Evolutionary conservation across 2,797 vertebrate genomes (phyloP).

Genomic region (Helicolenus hilgendorfi): DNA sequence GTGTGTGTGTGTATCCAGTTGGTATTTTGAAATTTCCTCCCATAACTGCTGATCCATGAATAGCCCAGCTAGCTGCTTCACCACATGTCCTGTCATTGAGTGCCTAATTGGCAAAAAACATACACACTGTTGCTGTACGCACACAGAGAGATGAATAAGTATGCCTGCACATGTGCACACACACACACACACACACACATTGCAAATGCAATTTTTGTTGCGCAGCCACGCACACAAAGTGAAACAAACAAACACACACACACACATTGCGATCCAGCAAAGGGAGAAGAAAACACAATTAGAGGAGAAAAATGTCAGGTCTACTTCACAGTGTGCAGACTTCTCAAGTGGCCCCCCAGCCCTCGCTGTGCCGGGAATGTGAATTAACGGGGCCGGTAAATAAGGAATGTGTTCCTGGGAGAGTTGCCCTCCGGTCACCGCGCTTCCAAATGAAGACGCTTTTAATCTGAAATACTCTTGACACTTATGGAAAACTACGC

Average conservation of each 20-base stretch:
- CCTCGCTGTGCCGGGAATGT: conserved; percentile 74
- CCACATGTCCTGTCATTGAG: conserved; percentile 89
- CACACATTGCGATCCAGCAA: conserved; percentile 50
- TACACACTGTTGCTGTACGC: conserved; percentile 67
- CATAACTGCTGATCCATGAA: conserved; percentile 88
- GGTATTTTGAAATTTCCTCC: conserved; percentile 78
- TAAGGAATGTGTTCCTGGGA: conserved; percentile 66
- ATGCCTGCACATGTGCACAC: conserved; percentile 4
- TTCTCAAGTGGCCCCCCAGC: conserved; percentile 64
- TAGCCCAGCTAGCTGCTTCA: conserved; percentile 82
- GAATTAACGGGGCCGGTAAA: conserved; percentile 77
- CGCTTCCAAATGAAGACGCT: conserved; percentile 53
- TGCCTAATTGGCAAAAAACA: conserved; percentile 88
- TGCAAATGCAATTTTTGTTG: conserved; percentile 41
- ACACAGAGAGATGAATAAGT: conserved; percentile 73
- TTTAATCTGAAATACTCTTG: conserved; percentile 67
- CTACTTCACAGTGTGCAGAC: conserved; percentile 74
- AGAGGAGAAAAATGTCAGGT: conserved; percentile 84
- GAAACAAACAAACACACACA: conserved; percentile 59
- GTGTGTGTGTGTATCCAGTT: conserved; percentile 57
- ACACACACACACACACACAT: neutral
- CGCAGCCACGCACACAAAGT: conserved; percentile 36
- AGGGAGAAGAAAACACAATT: conserved; percentile 84
- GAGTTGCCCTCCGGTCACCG: conserved; percentile 62
- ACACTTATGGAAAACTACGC: conserved; percentile 24